These are phyloP conservation scores for Actinia equina DNA, from an alignment of 64 coral and sea anemone genomes.

Conservation along the genomic window DNA sequence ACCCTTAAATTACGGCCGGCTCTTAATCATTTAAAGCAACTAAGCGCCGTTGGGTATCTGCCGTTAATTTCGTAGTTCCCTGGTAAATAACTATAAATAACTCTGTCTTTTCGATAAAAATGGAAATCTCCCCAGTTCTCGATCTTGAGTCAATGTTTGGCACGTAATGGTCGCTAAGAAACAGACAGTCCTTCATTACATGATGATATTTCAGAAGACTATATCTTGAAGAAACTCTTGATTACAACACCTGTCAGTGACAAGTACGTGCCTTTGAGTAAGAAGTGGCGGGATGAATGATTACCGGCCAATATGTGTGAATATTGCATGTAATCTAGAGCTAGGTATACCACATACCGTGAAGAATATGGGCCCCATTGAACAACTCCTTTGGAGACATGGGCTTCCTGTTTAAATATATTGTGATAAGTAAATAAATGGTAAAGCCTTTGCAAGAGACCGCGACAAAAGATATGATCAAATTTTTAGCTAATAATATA, in stretches of 20 bases:
- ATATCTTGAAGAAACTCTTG: neutral
- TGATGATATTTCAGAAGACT: neutral
- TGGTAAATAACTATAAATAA: neutral
- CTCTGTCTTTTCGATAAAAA: neutral
- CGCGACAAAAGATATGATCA: too few relatives aligned
- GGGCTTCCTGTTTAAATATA: too few relatives aligned
- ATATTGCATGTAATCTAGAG: too few relatives aligned
- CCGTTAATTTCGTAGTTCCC: neutral
- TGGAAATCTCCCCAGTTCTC: neutral
- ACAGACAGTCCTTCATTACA: neutral
- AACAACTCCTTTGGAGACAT: too few relatives aligned
- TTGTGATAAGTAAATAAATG: too few relatives aligned
- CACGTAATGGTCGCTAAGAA: neutral
- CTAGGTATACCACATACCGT: too few relatives aligned
- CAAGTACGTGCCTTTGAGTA: neutral
- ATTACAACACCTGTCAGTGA: neutral
- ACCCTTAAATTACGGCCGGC: too few relatives aligned
- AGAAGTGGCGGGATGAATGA: neutral
- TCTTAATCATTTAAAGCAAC: neutral
- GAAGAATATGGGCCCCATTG: too few relatives aligned
- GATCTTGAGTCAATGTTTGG: neutral
- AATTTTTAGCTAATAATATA: too few relatives aligned
- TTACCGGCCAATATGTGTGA: too few relatives aligned
- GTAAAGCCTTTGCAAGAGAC: too few relatives aligned
- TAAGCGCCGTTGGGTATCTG: neutral